These are phyloP conservation scores for Tringa solitaria DNA, from an alignment of 2,113 vertebrate species.

Conservation along the genomic window DNA sequence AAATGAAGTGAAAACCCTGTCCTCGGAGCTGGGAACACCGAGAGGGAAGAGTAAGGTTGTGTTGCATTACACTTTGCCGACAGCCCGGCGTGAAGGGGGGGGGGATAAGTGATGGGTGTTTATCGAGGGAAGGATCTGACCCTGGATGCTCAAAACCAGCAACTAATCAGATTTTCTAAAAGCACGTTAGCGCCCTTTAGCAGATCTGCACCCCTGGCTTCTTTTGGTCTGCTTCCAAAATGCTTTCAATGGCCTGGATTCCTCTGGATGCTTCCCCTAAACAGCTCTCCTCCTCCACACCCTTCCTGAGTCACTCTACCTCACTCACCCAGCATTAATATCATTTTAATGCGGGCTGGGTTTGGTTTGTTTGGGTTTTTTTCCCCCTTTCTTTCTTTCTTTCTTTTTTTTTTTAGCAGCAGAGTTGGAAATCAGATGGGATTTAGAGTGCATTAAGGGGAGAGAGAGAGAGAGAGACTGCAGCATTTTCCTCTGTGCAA, in stretches of 20 bases:
- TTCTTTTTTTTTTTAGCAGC: neutral
- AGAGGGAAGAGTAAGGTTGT: neutral
- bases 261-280: neutral
- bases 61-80: neutral
- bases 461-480: neutral
- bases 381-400: fast-evolving
- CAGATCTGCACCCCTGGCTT: neutral
- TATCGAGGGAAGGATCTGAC: neutral
- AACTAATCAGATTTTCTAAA: neutral
- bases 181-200: neutral
- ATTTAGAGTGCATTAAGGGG: slow-evolving; percentile 47
- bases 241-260: neutral
- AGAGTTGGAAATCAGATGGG: slow-evolving; percentile 26
- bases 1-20: neutral
- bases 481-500: neutral
- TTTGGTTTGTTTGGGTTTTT: no score
- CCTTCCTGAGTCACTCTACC: neutral
- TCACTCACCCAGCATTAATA: neutral
- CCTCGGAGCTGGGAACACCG: neutral
- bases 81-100: neutral
- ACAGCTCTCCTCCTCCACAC: neutral
- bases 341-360: neutral
- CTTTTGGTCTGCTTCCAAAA: neutral
- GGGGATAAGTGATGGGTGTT: neutral
- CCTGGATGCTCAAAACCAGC: slow-evolving; percentile 21